Evolutionary conservation across 2,113 vertebrate genomes (phyloP), one percentile per base, ranked within the genome.

Genomic region (Colaptes auratus): DNA sequence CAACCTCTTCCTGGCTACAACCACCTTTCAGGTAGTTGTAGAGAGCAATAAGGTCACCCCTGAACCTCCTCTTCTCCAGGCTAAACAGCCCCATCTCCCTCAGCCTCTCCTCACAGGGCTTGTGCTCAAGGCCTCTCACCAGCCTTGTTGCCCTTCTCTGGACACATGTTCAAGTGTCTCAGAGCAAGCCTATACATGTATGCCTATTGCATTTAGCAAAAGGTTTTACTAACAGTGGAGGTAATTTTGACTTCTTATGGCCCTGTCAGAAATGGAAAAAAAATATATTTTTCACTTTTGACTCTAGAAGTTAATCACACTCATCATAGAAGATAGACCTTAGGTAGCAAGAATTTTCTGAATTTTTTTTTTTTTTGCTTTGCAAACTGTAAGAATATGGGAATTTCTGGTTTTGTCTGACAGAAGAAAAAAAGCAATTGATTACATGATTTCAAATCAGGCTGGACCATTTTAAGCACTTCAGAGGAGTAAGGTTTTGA

Each of bases 251-350:
- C 52, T 87, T 93, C 31, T 15, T 90, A 9, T 50, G 81, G 86
- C 65, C 63, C 60, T 52, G 27, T 92, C 72, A 66, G 30, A 91
- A 73, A 65, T 88, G 77, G 73, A 94, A 97, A 96, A 95, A 55
- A 89, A 15, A 72, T 0, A 46, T 66, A 53, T 19, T 92, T 89
- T 90, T 92, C 61, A 75, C 39, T 93, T 96, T 87, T 90, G 60
- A 91, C 35, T 60, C 23, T 53, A 83, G 36, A 95, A 93, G 50
- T 60, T 72, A 3, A 4, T 84, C 35, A 31, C 17, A 81, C 28
- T 66, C 89, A 65, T 7, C 60, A 31, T 60, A 14, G 39, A 89
- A 65, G 63, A 11, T 75, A 58, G 46, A 71, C 60, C 56, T 55
- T 86, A 23, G 16, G 36, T 72, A 86, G 19, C 25, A 86, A 53